Conservation (phyloP, 2,797 vertebrate genomes). For the Spheniscus humboldti region DNA sequence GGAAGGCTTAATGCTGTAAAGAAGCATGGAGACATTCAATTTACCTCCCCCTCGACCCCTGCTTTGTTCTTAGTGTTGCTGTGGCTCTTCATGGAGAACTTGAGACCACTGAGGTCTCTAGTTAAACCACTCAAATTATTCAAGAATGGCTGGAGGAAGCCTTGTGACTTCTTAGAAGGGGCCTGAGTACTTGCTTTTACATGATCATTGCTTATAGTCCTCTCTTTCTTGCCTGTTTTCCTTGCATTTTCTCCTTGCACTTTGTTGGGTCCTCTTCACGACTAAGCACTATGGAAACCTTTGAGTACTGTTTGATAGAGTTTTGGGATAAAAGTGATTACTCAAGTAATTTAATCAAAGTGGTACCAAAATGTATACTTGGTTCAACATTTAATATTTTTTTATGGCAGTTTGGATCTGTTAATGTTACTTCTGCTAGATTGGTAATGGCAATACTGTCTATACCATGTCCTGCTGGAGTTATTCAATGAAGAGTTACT, state of each 20-base stretch:
- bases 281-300: background rate
- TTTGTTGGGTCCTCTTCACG: background rate
- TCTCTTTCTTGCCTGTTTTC: background rate
- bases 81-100: background rate
- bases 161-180: background rate
- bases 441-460: background rate
- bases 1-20: background rate
- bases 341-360: background rate
- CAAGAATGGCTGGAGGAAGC: background rate
- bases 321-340: background rate
- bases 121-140: background rate
- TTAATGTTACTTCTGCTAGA: background rate
- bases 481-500: background rate
- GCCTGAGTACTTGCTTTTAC: background rate
- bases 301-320: background rate
- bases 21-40: background rate
- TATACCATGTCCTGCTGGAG: background rate
- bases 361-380: background rate
- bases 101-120: background rate
- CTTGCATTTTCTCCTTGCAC: background rate
- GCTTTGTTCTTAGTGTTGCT: background rate
- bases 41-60: rapidly evolving
- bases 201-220: background rate
- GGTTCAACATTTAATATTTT: background rate
- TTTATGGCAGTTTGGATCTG: background rate